Conservation (phyloP, 2,113 vertebrate species). For the Rhineura floridana region DNA sequence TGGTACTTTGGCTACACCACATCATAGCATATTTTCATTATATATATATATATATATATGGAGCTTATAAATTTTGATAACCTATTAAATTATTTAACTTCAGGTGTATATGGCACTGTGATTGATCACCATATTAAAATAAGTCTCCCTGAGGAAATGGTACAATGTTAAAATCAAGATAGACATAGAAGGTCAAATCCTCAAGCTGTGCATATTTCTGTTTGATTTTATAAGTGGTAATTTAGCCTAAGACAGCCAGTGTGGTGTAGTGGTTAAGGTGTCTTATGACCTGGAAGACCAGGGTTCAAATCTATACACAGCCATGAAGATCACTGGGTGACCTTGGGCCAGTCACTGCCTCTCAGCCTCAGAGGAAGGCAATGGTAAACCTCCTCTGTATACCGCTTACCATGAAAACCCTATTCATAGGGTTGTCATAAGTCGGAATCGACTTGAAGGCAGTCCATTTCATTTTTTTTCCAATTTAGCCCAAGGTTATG, state of each 20-base stretch:
- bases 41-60: background rate
- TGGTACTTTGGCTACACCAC: background rate
- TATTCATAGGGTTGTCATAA: too few relatives aligned
- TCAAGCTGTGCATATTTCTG: background rate
- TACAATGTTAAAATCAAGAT: background rate
- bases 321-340: too few relatives aligned
- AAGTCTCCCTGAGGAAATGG: background rate
- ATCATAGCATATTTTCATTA: background rate
- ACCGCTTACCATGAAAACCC: too few relatives aligned
- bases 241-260: too few relatives aligned
- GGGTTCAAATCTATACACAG: too few relatives aligned
- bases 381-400: too few relatives aligned
- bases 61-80: background rate
- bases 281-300: too few relatives aligned
- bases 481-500: background rate
- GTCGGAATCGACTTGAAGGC: too few relatives aligned
- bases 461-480: too few relatives aligned
- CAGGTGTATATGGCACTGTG: background rate
- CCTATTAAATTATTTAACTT: background rate
- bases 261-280: too few relatives aligned
- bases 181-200: conserved; percentile 7
- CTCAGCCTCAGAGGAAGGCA: too few relatives aligned
- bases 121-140: background rate
- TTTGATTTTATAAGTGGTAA: background rate
- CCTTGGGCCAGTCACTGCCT: too few relatives aligned